Percentiles rank a stretch among this genome's conserved stretches.
Conservation (phyloP, 2,888 invertebrate species). For the Tupiocoris notatus region DNA sequence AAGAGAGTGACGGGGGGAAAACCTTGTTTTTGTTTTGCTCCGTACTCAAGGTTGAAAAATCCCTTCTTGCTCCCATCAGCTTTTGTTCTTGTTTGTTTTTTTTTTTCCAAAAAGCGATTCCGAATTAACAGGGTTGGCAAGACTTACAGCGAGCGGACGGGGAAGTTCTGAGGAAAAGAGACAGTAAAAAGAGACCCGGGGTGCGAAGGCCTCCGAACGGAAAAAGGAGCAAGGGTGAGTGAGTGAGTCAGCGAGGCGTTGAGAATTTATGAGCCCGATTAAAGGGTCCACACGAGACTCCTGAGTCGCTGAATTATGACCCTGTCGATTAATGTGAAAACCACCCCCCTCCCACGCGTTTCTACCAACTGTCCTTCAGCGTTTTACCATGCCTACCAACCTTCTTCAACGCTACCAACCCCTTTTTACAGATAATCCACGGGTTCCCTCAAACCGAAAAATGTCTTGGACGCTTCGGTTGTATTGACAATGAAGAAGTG, state of each 20-base stretch:
- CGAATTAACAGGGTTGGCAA: slow-evolving; percentile 39
- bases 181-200: slow-evolving; percentile 20
- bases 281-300: slow-evolving; percentile 43
- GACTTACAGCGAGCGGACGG: not conserved
- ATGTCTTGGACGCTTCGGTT: slow-evolving; percentile 25
- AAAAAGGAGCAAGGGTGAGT: slow-evolving; percentile 38
- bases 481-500: not conserved
- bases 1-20: not conserved
- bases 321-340: slow-evolving; percentile 45
- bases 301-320: slow-evolving; percentile 44
- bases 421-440: slow-evolving; percentile 41
- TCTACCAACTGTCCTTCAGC: not conserved
- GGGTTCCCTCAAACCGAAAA: slow-evolving; percentile 39
- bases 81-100: slow-evolving; percentile 23
- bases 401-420: slow-evolving; percentile 7
- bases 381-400: not conserved
- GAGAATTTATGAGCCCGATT: slow-evolving; percentile 47
- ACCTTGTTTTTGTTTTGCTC: slow-evolving; percentile 10
- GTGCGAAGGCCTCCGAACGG: not conserved
- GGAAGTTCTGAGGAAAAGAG: slow-evolving; percentile 3
- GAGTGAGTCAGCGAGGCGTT: slow-evolving; percentile 44
- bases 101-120: slow-evolving; percentile 6
- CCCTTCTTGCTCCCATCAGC: not conserved
- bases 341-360: slow-evolving; percentile 5
- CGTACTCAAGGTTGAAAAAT: slow-evolving; percentile 4